Evolutionary conservation across 2,797 vertebrate genomes (phyloP).

Genomic region (Coccyzus lansbergi): DNA sequence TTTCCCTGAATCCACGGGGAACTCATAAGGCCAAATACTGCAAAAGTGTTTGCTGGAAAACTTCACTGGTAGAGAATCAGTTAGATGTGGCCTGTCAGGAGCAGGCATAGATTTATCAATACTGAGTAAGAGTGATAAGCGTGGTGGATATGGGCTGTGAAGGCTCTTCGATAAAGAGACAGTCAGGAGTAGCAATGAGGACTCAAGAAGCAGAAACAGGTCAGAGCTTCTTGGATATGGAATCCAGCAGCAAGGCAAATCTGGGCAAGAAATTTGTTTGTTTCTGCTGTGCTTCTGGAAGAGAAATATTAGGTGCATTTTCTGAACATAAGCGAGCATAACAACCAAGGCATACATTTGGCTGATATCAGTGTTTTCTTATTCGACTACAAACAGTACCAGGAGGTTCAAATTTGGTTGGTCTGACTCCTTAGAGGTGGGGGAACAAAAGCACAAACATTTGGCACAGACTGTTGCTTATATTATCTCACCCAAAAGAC

Average conservation of each 20-base stretch:
- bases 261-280: not conserved
- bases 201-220: not conserved
- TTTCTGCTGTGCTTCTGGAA: not conserved
- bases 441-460: not conserved
- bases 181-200: conserved; percentile 25
- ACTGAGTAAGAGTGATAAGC: conserved; percentile 61
- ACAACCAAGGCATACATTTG: not conserved
- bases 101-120: conserved; percentile 55
- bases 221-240: not conserved
- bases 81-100: conserved; percentile 52
- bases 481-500: conserved; percentile 18
- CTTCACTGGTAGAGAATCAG: conserved; percentile 44
- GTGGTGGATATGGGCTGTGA: conserved; percentile 62
- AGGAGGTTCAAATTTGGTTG: conserved; percentile 20
- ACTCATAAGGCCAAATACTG: not conserved
- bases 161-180: conserved; percentile 53
- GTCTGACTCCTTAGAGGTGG: not conserved
- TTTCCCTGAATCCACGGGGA: not conserved
- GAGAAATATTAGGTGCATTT: not conserved
- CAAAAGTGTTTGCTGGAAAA: conserved; percentile 29
- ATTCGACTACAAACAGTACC: conserved; percentile 17
- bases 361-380: not conserved
- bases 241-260: not conserved
- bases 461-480: not conserved
- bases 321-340: not conserved